A percentile compares a stretch with the other conserved stretches of the same genome.
Evolutionary conservation across 2,113 vertebrate species (phyloP).

Genomic region (Gnathochromis pfefferi): DNA sequence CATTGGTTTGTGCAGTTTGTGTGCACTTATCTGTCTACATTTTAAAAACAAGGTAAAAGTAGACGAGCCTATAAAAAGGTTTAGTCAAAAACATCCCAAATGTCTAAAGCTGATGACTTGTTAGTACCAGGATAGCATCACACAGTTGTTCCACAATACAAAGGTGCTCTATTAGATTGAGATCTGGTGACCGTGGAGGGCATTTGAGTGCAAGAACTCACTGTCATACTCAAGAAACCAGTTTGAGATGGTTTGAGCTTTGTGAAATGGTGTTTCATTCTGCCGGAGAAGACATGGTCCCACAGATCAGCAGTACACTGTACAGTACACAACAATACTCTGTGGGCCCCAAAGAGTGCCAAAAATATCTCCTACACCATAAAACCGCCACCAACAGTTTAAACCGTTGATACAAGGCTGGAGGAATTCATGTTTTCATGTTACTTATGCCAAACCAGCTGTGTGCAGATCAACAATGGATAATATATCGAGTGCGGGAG

Average conservation of each 20-base stretch:
- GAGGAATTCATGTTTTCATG: background rate
- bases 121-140: background rate
- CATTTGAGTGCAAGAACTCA: background rate
- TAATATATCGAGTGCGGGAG: accelerated
- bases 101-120: background rate
- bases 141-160: background rate
- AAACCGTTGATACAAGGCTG: background rate
- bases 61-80: accelerated
- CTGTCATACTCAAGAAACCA: background rate
- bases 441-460: background rate
- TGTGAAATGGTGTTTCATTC: background rate
- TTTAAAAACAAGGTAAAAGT: background rate
- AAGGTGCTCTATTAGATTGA: background rate
- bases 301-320: background rate
- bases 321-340: background rate
- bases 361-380: background rate
- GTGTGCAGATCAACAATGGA: background rate
- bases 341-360: background rate
- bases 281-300: background rate
- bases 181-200: background rate
- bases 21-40: background rate
- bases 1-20: background rate
- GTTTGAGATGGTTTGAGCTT: background rate
- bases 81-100: background rate
- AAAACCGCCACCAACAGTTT: background rate